These are phyloP conservation scores for Coenobita brevimanus DNA, from an alignment of 1,140 invertebrate genomes.

Conservation along the genomic window DNA sequence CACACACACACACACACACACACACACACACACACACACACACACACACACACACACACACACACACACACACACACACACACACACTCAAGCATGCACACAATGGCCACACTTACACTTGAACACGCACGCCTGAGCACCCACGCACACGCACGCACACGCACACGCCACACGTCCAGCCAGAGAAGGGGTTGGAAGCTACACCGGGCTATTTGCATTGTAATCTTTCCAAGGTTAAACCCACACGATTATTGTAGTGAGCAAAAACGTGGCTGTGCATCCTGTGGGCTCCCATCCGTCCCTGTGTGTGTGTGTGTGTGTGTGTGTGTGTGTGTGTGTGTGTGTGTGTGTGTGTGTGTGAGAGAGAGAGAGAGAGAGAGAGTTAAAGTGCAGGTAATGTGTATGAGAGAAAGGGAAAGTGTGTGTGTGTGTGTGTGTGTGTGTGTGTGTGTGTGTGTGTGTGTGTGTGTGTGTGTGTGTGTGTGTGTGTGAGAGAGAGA, in stretches of 20 bases:
- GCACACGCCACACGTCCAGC: too few species aligned
- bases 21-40: not conserved
- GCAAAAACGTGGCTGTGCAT: constrained; percentile 41
- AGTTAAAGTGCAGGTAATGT: not conserved
- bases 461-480: not conserved
- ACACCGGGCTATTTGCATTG: constrained; percentile 34
- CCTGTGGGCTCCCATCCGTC: constrained; percentile 36
- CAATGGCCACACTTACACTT: too few species aligned
- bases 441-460: constrained; percentile 12
- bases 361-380: not conserved
- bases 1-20: not conserved
- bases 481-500: not conserved
- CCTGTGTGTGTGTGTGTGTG: constrained; percentile 37
- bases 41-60: not conserved
- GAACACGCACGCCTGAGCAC: too few species aligned
- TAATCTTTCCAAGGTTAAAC: constrained; percentile 60
- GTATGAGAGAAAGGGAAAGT: too few species aligned
- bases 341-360: not conserved
- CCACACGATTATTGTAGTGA: constrained; percentile 36
- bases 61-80: not conserved
- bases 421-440: constrained; percentile 3
- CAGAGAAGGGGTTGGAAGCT: not conserved
- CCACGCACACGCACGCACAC: too few species aligned
- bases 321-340: constrained; percentile 25
- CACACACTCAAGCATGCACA: not conserved